Evolutionary conservation across 2,888 invertebrate species (phyloP), one percentile per base, ranked within the genome.

Genomic region (Macrophya annulata): DNA sequence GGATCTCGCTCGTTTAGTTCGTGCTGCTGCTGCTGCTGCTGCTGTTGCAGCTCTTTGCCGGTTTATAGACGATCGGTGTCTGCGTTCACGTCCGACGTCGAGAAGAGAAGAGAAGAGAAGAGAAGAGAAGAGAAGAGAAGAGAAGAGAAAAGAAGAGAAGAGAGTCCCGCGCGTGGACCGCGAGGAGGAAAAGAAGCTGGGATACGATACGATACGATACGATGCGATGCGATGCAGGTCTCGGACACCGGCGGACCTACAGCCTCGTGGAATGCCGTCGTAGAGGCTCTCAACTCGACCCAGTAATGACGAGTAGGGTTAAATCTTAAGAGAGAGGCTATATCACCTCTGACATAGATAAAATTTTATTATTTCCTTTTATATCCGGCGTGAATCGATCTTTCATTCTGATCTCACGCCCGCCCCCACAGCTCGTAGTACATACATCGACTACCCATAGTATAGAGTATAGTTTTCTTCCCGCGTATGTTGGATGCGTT

Each of bases 281-380:
- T 92, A 93, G 93, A 92, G 93, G 93, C 92, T 92, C 93, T 93
- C 93, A 93, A 93, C 93, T 92, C 91, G 92, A 90, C 91, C 92
- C 91, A 21, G 92, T 91, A 91, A 87, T 87, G 87, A 87, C 43
- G 74, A 74, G 17, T 15, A 15, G 43, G 21, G 40, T 45, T 12
- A 48, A 21, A 25, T 9, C 25, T 25, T 1, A 25, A 62, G 45
- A 43, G 45, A 45, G 15, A 21, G 45, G 6, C 25, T 31, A 31
- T 37, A 68, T 68, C 37, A 37, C 5, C 8, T 68, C 17, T 68
- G 25, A 62, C 21, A 62, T 21, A 12, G 21, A 25, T 48, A 8
- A 17, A 0, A 37, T 68, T 68, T 68, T 37, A 68, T 68, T 68
- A 68, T 37, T 68, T 77, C 4, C 17, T 55, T 77, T 55, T 12